Base-by-base conservation (phyloP, 2,888 invertebrate genomes). In the Nudaria mundana region DNA sequence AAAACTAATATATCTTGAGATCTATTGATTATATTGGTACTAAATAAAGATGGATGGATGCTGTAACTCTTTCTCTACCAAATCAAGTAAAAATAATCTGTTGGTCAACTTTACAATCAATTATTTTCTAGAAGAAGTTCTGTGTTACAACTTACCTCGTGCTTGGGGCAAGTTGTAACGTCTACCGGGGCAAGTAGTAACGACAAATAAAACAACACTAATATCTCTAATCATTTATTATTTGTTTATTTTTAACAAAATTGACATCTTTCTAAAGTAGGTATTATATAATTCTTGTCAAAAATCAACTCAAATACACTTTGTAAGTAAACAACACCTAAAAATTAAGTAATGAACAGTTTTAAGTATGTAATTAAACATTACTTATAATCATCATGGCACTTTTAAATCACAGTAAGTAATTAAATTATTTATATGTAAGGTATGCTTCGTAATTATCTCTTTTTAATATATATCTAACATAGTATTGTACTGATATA, bases 41-140 rank as follows among this genome's bases (percentile, higher is more conserved):
- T 4, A 18, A 18, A 18, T 18, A 18, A 18, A 18, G 8, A 7
- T 20, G 14, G 13, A 6, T 25, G 5, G 25, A 3, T 25, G 25
- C 38, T 39, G 33, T 47, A 47, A 47, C 40, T 47, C 30, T 42
- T 42, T 33, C 30, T 42, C 33, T 44, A 44, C 25, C 25, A 32
- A 48, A 38, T 38, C 29, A 48, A 38, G 38, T 42, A 41, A 39
- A 41, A 48, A 41, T 30, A 42, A 48, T 48, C 42, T 37, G 30
- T 44, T 39, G 34, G 39, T 42, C 30, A 42, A 44, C 37, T 47
- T 47, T 43, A 47, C 39, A 40, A 47, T 37, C 23, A 42, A 41
- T 40, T 44, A 37, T 41, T 48, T 48, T 48, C 31, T 42, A 39
- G 39, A 48, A 44, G 10, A 48, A 42, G 34, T 38, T 5, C 20